Percentiles rank a stretch among this genome's conserved stretches.
phyloP scores from a whole-genome alignment of 2,888 invertebrate species.

The Rhabditophanes sp. region DNA sequence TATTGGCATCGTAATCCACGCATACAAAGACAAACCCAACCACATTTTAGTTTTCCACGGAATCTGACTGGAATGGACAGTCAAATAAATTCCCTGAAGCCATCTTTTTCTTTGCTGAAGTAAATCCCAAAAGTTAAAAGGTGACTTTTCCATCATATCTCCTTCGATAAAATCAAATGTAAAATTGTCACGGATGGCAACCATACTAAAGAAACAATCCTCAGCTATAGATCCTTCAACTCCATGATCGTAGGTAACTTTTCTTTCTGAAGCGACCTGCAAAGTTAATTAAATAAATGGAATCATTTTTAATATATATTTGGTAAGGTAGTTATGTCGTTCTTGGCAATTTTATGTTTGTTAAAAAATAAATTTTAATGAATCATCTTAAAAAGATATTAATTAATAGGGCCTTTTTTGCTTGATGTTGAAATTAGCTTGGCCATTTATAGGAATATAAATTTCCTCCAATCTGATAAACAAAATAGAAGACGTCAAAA shows the following conservation, averaged over 20 bases:
- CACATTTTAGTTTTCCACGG: slow-evolving; percentile 31
- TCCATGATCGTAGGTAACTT: slow-evolving; percentile 86
- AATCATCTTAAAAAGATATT: no score
- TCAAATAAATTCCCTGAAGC: slow-evolving; percentile 54
- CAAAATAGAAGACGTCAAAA: no score
- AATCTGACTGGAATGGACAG: slow-evolving; percentile 45
- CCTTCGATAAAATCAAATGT: slow-evolving; percentile 87
- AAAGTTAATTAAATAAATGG: no score
- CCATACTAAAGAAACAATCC: slow-evolving; percentile 91
- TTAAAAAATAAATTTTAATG: no score
- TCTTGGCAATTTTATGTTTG: no score
- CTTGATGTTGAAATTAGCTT: not conserved
- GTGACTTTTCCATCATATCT: slow-evolving; percentile 96
- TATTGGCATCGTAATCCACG: slow-evolving; percentile 84
- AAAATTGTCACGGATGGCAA: slow-evolving; percentile 73
- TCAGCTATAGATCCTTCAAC: slow-evolving; percentile 91
- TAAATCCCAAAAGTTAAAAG: slow-evolving; percentile 82
- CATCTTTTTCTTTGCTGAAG: slow-evolving; percentile 87
- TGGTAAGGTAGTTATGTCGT: no score
- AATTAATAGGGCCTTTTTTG: no score
- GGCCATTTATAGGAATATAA: not conserved
- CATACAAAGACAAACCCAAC: slow-evolving; percentile 74
- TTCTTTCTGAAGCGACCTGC: slow-evolving; percentile 59
- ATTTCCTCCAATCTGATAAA: no score
- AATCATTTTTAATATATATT: no score